phyloP scores from a whole-genome alignment of 2,888 invertebrate species.

The Merodon equestris region DNA sequence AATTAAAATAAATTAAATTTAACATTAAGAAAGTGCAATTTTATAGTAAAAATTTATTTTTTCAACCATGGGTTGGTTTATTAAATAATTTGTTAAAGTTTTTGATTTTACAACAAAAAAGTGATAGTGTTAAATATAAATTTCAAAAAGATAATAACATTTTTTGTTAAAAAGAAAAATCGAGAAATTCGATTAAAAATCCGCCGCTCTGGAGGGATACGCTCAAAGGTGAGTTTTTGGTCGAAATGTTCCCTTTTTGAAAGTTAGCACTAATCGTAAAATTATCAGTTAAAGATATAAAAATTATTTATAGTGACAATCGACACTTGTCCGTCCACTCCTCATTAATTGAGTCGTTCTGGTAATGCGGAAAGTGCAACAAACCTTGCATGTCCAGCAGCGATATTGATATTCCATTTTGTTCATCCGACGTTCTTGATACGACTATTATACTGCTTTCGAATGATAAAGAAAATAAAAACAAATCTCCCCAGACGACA shows the following conservation, averaged over 20 bases:
- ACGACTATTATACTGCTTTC: too few species aligned
- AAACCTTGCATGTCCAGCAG: too few species aligned
- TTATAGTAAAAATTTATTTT: conserved; percentile 11
- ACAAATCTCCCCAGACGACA: conserved; percentile 6
- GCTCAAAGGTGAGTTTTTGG: conserved; percentile 67
- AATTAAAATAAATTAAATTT: too few species aligned
- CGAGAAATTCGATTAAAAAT: background rate
- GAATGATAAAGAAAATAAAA: conserved; percentile 2
- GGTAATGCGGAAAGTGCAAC: too few species aligned
- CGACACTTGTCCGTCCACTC: too few species aligned
- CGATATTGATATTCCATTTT: background rate
- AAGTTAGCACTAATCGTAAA: too few species aligned
- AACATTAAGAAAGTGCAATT: conserved; percentile 18
- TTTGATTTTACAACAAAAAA: too few species aligned
- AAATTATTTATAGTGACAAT: too few species aligned
- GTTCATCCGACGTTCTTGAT: background rate
- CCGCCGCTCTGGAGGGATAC: conserved; percentile 71
- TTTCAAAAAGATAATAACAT: background rate
- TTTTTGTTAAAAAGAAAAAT: conserved; percentile 1
- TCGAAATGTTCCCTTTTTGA: too few species aligned
- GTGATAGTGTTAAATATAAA: conserved; percentile 13
- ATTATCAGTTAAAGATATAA: too few species aligned
- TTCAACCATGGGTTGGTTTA: background rate
- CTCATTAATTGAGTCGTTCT: too few species aligned
- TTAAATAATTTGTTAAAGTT: background rate